A percentile compares a stretch with the other conserved stretches of the same genome.
Evolutionary conservation across 2,888 invertebrate species (phyloP).

Genomic region (Drosophila kokeensis): DNA sequence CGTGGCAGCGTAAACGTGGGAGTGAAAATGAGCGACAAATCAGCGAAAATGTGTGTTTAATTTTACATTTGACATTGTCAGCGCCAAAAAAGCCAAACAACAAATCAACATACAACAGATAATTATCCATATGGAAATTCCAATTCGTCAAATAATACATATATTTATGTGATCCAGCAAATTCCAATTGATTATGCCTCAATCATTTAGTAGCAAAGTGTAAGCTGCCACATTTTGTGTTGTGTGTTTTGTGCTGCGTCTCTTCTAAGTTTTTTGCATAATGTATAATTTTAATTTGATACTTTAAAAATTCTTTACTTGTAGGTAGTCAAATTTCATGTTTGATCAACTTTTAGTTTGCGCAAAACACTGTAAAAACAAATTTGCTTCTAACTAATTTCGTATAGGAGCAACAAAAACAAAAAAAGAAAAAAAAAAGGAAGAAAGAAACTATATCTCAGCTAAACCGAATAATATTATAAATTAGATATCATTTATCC

Average conservation of each 20-base stretch:
- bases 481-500: constrained; percentile 13
- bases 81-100: constrained; percentile 31
- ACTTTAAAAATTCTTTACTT: constrained; percentile 24
- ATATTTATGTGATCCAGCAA: constrained; percentile 29
- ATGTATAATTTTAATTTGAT: constrained; percentile 29
- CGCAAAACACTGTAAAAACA: constrained; percentile 4
- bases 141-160: constrained; percentile 24
- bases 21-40: constrained; percentile 20
- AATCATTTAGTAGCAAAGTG: constrained; percentile 39
- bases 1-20: constrained; percentile 45
- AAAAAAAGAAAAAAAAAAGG: background rate
- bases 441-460: constrained; percentile 50
- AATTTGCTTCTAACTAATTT: constrained; percentile 2
- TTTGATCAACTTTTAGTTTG: constrained; percentile 37
- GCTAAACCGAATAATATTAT: constrained; percentile 36
- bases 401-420: background rate
- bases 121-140: constrained; percentile 9
- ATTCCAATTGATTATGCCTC: constrained; percentile 32
- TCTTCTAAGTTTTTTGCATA: constrained; percentile 34
- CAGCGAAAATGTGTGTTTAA: constrained; percentile 68
- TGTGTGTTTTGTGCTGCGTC: constrained; percentile 34
- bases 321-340: constrained; percentile 70
- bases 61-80: constrained; percentile 66
- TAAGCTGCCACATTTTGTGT: constrained; percentile 34
- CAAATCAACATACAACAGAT: constrained; percentile 21